Conservation (phyloP, 2,888 invertebrate genomes). For the Aphodius granarius region DNA sequence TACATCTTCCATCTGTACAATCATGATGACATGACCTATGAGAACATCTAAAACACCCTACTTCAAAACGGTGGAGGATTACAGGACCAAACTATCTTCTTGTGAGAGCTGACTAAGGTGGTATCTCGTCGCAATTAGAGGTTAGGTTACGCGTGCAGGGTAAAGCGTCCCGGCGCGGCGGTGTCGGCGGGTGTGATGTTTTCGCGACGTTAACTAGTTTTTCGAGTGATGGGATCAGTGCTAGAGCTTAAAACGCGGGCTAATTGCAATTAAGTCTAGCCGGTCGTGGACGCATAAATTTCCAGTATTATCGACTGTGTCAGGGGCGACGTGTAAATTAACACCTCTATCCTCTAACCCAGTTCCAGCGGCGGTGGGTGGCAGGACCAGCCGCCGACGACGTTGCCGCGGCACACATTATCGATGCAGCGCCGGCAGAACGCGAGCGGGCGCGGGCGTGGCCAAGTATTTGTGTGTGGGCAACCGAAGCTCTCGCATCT, state of each 20-base stretch:
- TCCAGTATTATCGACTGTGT: slow-evolving; percentile 10
- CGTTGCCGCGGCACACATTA: slow-evolving; percentile 9
- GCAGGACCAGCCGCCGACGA: background rate
- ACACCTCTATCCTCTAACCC: slow-evolving; percentile 23
- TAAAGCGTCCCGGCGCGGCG: background rate
- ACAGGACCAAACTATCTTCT: background rate
- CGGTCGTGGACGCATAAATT: slow-evolving; percentile 9
- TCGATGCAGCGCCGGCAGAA: slow-evolving; percentile 11
- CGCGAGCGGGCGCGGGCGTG: background rate
- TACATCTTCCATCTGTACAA: too few relatives aligned
- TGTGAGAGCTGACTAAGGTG: background rate
- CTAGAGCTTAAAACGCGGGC: background rate
- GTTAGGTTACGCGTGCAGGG: background rate
- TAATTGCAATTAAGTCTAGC: slow-evolving; percentile 8
- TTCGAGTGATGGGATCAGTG: background rate
- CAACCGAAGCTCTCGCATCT: background rate
- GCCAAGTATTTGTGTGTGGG: background rate
- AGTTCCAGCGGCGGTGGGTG: slow-evolving; percentile 12
- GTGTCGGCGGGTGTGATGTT: background rate
- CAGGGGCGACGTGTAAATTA: slow-evolving; percentile 22
- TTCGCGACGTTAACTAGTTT: background rate
- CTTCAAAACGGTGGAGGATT: background rate
- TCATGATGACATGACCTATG: too few relatives aligned
- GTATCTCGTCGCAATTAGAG: background rate
- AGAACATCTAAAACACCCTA: too few relatives aligned